Evolutionary conservation across 2,888 invertebrate species (phyloP), one percentile per base, ranked within the genome.

Genomic region (Cantharis lateralis): DNA sequence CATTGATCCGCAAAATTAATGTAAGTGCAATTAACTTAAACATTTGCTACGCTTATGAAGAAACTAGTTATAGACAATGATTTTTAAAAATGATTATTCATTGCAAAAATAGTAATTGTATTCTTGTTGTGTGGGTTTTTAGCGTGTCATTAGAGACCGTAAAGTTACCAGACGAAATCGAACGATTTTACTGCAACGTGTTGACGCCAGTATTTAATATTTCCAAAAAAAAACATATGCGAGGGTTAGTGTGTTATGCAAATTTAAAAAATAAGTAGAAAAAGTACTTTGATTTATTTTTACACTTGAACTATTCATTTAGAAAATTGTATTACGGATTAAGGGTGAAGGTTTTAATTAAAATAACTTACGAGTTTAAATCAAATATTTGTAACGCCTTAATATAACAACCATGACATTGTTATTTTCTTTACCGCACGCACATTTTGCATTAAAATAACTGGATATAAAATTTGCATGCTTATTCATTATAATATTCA

Each of bases 101-200:
- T 48, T 48, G 48, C 48, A 48, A 48, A 48, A 48, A 48, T 48
- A 48, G 48, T 48, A 48, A 48, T 48, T 48, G 48, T 48, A n/a
- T 48, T 48, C 48, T 48, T 48, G 48, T n/a, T 71, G 73, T 69
- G 73, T 73, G 68, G 73, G 73, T 26, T 62, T 69, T 68, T 28
- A 48, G n/a, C 48, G 48, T 48, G n/a, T 48, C n/a, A 48, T 48
- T 48, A 48, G n/a, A n/a, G 62, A 73, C 69, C 62, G 68, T 73
- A 26, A 68, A 73, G 69, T 73, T 62, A 73, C 73, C 32, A 73
- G 73, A 73, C 73, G 69, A 28, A 10, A 73, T 73, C 73, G 68
- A 73, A 73, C 15, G 26, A 66, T 68, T 68, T 72, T n/a, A 48
- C 48, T n/a, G 48, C 48, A 48, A 48, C n/a, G n/a, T n/a, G n/a